A percentile compares a stretch with the other conserved stretches of the same genome.
Evolutionary conservation across 2,888 invertebrate species (phyloP).

Genomic region (Gryllus longicercus): DNA sequence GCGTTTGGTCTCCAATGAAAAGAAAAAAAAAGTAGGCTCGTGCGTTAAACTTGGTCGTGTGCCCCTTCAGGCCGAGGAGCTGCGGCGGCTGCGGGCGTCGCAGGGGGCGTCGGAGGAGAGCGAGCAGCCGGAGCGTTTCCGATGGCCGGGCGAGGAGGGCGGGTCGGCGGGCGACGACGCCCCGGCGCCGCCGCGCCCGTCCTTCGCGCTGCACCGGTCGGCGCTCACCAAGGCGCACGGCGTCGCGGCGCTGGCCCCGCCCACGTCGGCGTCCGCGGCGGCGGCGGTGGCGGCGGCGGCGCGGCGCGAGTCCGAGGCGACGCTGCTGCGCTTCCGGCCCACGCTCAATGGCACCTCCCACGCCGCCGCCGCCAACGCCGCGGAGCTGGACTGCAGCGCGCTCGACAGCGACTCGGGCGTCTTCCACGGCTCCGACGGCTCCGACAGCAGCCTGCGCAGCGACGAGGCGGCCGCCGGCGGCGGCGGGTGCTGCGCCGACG

Average conservation of each 20-base stretch:
- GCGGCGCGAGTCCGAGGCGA: neutral
- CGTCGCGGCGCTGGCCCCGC: neutral
- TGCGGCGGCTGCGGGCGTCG: slow-evolving; percentile 48
- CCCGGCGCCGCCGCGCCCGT: neutral
- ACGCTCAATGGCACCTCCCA: neutral
- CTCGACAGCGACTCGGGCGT: slow-evolving; percentile 1
- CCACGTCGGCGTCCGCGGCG: neutral
- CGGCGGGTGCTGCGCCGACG: neutral
- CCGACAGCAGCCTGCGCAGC: neutral
- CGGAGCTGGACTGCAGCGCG: neutral
- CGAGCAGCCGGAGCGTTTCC: slow-evolving; percentile 44
- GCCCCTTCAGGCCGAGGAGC: slow-evolving; percentile 44
- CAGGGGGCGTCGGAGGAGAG: slow-evolving; percentile 48
- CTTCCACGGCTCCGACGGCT: neutral
- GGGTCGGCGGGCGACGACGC: slow-evolving; percentile 38
- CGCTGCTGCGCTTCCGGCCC: neutral
- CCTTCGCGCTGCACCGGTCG: too few relatives aligned
- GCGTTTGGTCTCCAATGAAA: too few relatives aligned
- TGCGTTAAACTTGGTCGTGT: too few relatives aligned
- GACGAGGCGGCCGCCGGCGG: neutral
- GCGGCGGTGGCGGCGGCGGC: neutral
- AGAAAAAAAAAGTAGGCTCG: too few relatives aligned
- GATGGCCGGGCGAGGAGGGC: slow-evolving; percentile 43
- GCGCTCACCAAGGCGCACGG: neutral
- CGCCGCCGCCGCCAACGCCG: neutral